These are phyloP conservation scores for Athrips mouffetella DNA, from an alignment of 2,888 invertebrate species.

Conservation along the genomic window DNA sequence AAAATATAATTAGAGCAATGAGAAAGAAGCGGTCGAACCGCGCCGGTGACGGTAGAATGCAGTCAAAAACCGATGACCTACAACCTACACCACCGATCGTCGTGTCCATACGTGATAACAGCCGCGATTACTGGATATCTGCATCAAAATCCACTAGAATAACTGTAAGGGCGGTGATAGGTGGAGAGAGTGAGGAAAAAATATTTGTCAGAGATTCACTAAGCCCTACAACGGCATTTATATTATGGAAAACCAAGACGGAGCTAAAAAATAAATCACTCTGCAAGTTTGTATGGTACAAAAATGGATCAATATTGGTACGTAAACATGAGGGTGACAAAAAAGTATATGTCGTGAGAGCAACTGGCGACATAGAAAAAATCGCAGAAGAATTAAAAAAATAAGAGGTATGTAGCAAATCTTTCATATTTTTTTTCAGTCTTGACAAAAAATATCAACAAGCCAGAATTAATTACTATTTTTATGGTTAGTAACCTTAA, in stretches of 20 bases:
- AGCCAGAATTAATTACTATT: too few relatives aligned
- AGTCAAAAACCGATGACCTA: not conserved
- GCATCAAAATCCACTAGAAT: slow-evolving; percentile 1
- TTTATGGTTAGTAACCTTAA: too few relatives aligned
- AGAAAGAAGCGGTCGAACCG: not conserved
- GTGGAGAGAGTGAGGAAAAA: not conserved
- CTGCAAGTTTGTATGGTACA: too few relatives aligned
- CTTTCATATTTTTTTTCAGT: too few relatives aligned
- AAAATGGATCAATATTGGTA: too few relatives aligned
- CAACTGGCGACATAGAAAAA: too few relatives aligned
- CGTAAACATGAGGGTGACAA: too few relatives aligned
- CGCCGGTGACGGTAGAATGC: not conserved
- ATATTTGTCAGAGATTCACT: slow-evolving; percentile 8
- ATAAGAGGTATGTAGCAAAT: too few relatives aligned
- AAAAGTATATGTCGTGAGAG: too few relatives aligned
- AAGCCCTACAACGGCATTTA: slow-evolving; percentile 8
- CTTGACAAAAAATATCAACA: too few relatives aligned
- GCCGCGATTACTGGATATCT: slow-evolving; percentile 5
- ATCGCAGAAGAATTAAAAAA: too few relatives aligned
- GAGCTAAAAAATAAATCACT: slow-evolving; percentile 6
- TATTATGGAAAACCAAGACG: slow-evolving; percentile 11
- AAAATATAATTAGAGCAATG: not conserved
- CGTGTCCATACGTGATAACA: not conserved
- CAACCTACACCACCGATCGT: not conserved
- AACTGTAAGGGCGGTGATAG: not conserved